Conservation (phyloP, 2,797 vertebrate genomes). For the Neostethus bicornis region DNA sequence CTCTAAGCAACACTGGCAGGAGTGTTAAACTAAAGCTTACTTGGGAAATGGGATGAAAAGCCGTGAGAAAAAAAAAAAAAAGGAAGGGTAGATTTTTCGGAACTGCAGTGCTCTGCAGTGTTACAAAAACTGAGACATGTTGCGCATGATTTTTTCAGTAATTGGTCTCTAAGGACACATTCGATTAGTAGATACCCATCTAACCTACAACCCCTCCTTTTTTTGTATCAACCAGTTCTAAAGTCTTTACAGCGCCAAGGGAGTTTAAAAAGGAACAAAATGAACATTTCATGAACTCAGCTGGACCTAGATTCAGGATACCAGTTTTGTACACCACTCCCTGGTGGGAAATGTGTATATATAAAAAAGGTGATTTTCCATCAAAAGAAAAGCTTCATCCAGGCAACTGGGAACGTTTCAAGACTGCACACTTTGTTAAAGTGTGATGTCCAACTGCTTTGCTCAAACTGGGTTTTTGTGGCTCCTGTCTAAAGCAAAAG, state of each 20-base stretch:
- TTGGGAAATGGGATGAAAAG: conserved; percentile 31
- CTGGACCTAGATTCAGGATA: conserved; percentile 48
- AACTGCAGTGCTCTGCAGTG: conserved; percentile 9
- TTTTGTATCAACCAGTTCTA: conserved; percentile 21
- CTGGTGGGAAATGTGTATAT: conserved; percentile 18
- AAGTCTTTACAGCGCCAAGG: conserved; percentile 23
- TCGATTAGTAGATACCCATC: conserved; percentile 35
- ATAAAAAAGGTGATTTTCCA: conserved; percentile 45
- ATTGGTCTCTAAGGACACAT: conserved; percentile 41
- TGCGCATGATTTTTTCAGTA: conserved; percentile 32
- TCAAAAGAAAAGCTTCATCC: conserved; percentile 24
- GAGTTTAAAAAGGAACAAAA: conserved; percentile 52
- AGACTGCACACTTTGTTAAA: conserved; percentile 35
- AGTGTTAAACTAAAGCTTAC: conserved; percentile 20
- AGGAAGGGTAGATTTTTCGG: conserved; percentile 8
- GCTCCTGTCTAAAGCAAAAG: conserved; percentile 34
- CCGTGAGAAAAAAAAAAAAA: conserved; percentile 3
- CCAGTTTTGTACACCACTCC: conserved; percentile 20
- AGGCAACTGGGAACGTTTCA: conserved; percentile 29
- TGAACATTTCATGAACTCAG: conserved; percentile 50
- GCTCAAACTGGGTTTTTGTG: conserved; percentile 51
- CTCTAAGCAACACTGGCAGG: conserved; percentile 32
- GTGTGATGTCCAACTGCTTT: conserved; percentile 43
- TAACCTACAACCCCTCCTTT: conserved; percentile 26
- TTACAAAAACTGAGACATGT: conserved; percentile 34